Evolutionary conservation across 2,888 invertebrate species (phyloP).

Genomic region (Mesorhabditis sp.): DNA sequence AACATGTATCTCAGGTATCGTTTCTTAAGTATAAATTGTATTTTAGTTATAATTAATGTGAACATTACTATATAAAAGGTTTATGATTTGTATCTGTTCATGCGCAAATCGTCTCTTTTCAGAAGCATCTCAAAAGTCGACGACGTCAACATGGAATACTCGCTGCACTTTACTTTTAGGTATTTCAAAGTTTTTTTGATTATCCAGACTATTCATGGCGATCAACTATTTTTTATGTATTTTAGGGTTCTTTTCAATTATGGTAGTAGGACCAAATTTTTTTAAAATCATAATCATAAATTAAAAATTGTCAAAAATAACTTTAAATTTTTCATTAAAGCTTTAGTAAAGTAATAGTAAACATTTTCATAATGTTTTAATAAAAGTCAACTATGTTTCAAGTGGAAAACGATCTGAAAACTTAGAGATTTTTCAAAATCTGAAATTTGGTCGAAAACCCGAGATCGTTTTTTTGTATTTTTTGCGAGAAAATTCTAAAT

Average conservation of each 20-base stretch:
- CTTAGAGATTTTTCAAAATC: constrained; percentile 75
- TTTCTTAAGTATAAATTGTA: background rate
- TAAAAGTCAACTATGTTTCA: too few relatives aligned
- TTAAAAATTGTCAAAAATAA: too few relatives aligned
- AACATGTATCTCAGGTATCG: constrained; percentile 46
- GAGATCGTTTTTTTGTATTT: too few relatives aligned
- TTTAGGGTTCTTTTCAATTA: too few relatives aligned
- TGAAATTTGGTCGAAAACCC: too few relatives aligned
- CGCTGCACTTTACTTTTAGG: constrained; percentile 89
- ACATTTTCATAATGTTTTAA: too few relatives aligned
- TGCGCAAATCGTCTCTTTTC: constrained; percentile 8
- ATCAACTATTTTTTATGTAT: background rate
- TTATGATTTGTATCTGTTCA: too few relatives aligned
- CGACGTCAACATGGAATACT: constrained; percentile 72
- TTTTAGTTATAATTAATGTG: background rate
- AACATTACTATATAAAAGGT: background rate
- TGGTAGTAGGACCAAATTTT: too few relatives aligned
- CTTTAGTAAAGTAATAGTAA: too few relatives aligned
- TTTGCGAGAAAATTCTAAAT: too few relatives aligned
- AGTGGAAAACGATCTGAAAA: constrained; percentile 15
- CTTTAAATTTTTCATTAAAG: too few relatives aligned
- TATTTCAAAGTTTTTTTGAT: background rate
- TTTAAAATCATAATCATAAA: too few relatives aligned
- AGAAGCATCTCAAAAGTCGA: constrained; percentile 51
- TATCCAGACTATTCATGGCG: background rate